Conservation (phyloP, 2,797 vertebrate genomes). For the Meda fulgida region DNA sequence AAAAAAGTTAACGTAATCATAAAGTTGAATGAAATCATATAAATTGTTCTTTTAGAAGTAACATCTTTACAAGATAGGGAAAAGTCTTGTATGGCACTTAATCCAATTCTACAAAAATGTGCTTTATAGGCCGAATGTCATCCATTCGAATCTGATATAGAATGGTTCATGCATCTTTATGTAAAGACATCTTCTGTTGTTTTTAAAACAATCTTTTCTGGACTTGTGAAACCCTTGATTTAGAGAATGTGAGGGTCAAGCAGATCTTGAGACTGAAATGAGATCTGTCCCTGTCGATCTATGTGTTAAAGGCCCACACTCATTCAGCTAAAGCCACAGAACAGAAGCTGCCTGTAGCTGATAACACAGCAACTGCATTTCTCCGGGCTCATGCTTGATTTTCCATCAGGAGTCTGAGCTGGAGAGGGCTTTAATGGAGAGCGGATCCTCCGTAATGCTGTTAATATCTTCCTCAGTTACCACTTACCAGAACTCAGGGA, state of each 20-base stretch:
- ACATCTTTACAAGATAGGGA: background rate
- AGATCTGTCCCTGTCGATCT: background rate
- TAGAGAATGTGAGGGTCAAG: background rate
- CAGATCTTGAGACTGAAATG: background rate
- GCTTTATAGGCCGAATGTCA: background rate
- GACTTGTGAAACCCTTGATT: background rate
- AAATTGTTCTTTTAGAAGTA: background rate
- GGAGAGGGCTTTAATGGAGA: slow-evolving; percentile 75
- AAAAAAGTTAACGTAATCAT: too few relatives aligned
- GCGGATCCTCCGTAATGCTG: slow-evolving; percentile 72
- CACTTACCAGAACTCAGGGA: slow-evolving; percentile 49
- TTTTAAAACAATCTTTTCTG: background rate
- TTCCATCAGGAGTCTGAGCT: slow-evolving; percentile 76
- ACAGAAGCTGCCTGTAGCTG: slow-evolving; percentile 64
- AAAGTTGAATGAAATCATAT: background rate
- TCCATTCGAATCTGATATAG: background rate
- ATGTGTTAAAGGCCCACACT: slow-evolving; percentile 54
- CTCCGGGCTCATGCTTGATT: slow-evolving; percentile 72
- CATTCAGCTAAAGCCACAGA: slow-evolving; percentile 73
- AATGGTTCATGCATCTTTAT: background rate
- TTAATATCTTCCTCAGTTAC: slow-evolving; percentile 72
- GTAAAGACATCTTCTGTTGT: background rate
- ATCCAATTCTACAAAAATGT: slow-evolving; percentile 7
- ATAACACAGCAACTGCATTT: slow-evolving; percentile 71
- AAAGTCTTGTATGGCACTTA: background rate